Percentiles rank a stretch among this genome's conserved stretches.
Evolutionary conservation across 1,140 invertebrate species (phyloP).

Genomic region (Acyrthosiphon pisum): DNA sequence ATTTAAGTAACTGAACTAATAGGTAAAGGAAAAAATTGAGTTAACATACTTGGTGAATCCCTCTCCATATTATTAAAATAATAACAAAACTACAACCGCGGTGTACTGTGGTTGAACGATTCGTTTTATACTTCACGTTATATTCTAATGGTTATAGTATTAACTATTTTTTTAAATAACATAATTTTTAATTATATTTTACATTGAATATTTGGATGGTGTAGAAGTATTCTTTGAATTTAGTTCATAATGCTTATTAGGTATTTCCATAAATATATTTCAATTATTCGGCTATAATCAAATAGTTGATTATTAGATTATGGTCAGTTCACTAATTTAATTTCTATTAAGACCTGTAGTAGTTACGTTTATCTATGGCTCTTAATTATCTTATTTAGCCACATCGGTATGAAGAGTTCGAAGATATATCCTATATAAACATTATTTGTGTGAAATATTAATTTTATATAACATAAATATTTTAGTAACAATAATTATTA

Average conservation of each 20-base stretch:
- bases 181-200: not conserved
- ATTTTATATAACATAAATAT: not conserved
- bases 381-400: not conserved
- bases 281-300: not conserved
- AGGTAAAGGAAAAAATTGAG: too few relatives aligned
- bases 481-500: not conserved
- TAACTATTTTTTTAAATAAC: not conserved
- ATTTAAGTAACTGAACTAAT: too few relatives aligned
- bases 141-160: too few relatives aligned
- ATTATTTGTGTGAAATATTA: not conserved
- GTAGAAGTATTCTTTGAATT: not conserved
- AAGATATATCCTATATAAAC: not conserved
- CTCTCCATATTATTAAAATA: too few relatives aligned
- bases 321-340: not conserved
- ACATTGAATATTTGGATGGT: too few relatives aligned
- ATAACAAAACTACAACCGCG: not conserved
- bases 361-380: not conserved
- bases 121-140: not conserved
- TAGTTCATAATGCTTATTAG: not conserved
- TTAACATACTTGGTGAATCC: too few relatives aligned
- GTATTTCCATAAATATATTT: not conserved
- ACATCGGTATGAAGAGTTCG: not conserved
- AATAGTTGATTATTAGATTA: not conserved
- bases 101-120: not conserved
- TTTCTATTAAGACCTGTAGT: not conserved